These are phyloP conservation scores for rabbit (Oryctolagus cuniculus) DNA, from an alignment of 2,113 vertebrate species.

Conservation along the genomic window mOryCun1.1 NC_091442.1:80226001-80226500, in stretches of 20 bases:
- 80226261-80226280: not conserved
- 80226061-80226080: not conserved
- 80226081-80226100: conserved; percentile 2
- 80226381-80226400: conserved; percentile 45
- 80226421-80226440: conserved; percentile 38
- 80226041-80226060: not conserved
- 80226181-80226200: not conserved
- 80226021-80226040: not conserved
- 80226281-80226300: not conserved
- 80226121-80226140: conserved; percentile 1
- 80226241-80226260: conserved; percentile 29
- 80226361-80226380: conserved; percentile 41
- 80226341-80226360: conserved; percentile 38
- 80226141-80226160: not conserved
- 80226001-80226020: not conserved
- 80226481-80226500: not conserved
- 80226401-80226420: conserved; percentile 40
- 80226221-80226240: not conserved
- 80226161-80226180: not conserved
- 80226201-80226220: not conserved
- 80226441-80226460: conserved; percentile 15
- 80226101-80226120: not conserved
- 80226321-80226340: conserved; percentile 39
- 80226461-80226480: conserved; percentile 31
- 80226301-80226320: not conserved